Evolutionary conservation across 1,140 invertebrate species (phyloP).

Genomic region (Aphelenchoides besseyi): DNA sequence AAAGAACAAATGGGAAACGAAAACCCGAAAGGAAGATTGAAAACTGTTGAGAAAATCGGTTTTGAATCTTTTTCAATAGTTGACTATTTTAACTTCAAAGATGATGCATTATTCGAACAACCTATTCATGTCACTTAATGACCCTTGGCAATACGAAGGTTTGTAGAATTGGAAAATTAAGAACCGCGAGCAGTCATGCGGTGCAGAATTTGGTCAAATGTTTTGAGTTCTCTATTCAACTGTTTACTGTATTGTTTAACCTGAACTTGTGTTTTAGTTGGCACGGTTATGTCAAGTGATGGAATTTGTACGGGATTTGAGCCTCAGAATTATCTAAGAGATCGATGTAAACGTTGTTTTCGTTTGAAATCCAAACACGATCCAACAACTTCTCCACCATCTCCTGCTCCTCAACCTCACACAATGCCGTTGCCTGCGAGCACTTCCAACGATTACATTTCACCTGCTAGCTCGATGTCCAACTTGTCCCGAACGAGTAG

Average conservation of each 20-base stretch:
- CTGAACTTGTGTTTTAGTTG: conserved; percentile 20
- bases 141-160: background rate
- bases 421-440: conserved; percentile 6
- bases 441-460: background rate
- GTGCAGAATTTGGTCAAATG: no score
- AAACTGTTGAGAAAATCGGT: background rate
- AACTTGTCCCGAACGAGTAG: conserved; percentile 27
- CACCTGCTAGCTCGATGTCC: conserved; percentile 29
- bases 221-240: no score
- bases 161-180: background rate
- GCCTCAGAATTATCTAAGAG: conserved; percentile 59
- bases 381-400: background rate
- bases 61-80: background rate
- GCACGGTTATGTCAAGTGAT: conserved; percentile 22
- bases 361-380: conserved; percentile 45
- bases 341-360: conserved; percentile 58
- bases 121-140: no score
- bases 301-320: conserved; percentile 54
- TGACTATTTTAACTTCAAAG: no score
- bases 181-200: background rate
- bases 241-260: background rate
- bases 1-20: background rate
- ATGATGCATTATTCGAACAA: background rate
- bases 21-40: background rate
- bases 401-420: background rate